Base-by-base conservation (phyloP, 2,888 invertebrate species). In the Eretmocerus hayati region DNA sequence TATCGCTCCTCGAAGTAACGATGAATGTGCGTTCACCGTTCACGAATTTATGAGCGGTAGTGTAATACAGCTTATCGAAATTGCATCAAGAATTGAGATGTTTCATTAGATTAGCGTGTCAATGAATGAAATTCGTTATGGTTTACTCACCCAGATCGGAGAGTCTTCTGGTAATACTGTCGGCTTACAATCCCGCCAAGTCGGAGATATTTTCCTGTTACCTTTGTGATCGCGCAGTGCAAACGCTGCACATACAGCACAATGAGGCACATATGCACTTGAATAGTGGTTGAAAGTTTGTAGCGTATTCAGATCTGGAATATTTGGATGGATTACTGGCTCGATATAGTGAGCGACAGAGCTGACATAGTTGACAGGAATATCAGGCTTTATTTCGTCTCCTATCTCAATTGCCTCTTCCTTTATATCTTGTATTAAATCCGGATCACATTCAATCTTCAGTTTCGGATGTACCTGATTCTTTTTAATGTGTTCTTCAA, bases 181-280 rank as follows among this genome's bases (percentile, higher is more conserved):
- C n/a, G 65, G 62, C 47, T 62, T 63, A 42, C 63, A 66, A 48
- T 64, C 63, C 47, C 67, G 70, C 72, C 72, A 72, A 30, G 67
- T 65, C 0, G 65, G 59, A 18, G 68, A 64, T 67, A 71, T 67
- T 54, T 63, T 59, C 26, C 62, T 62, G 16, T 62, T 65, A 2
- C 57, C 61, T 6, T 62, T 62, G 18, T 59, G 61, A 33, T 56
- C 61, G 15, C 59, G 59, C 5, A 64, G 60, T 1, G 69, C 65
- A 59, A 81, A 79, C 9, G 78, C 71, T 4, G 74, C 69, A 59
- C 82, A 83, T 13, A 83, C 66, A 11, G 76, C 71, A 66, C 82
- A 82, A 57, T 78, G 74, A 1, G 82, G 81, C n/a, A 71, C 67
- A 42, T 72, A 66, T 33, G 68, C 66, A 47, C 77, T 74, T 67